phyloP scores from a whole-genome alignment of 2,113 vertebrate genomes.

The Chunga burmeisteri region DNA sequence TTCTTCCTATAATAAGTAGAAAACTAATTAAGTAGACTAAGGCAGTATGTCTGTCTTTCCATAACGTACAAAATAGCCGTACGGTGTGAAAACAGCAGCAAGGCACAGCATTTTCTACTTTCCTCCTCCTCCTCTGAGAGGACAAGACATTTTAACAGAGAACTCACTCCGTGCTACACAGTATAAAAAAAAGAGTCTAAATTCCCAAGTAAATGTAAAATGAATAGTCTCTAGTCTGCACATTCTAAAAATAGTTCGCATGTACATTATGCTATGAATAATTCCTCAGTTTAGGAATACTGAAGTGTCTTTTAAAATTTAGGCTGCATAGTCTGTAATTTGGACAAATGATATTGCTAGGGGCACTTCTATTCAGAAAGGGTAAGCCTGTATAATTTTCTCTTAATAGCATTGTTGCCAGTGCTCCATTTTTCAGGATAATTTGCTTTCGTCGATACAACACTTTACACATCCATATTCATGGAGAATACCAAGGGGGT shows the following conservation, averaged over 20 bases:
- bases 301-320: not conserved
- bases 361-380: not conserved
- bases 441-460: not conserved
- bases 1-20: not conserved
- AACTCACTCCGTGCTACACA: not conserved
- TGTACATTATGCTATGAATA: constrained; percentile 33
- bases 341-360: not conserved
- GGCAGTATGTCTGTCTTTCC: not conserved
- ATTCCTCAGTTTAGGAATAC: constrained; percentile 18
- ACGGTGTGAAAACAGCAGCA: not conserved
- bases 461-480: not conserved
- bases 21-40: not conserved
- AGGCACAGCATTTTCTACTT: not conserved
- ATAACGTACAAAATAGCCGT: not conserved
- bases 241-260: constrained; percentile 4
- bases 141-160: not conserved
- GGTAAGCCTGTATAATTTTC: not conserved
- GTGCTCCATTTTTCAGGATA: not conserved
- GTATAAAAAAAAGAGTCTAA: not conserved
- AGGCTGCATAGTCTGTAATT: not conserved
- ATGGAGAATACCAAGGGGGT: not conserved
- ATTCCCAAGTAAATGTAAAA: constrained; percentile 23
- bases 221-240: not conserved
- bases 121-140: not conserved
- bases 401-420: not conserved